These are phyloP conservation scores for Polypedilum pembai DNA, from an alignment of 1,140 invertebrate genomes.

Conservation along the genomic window DNA sequence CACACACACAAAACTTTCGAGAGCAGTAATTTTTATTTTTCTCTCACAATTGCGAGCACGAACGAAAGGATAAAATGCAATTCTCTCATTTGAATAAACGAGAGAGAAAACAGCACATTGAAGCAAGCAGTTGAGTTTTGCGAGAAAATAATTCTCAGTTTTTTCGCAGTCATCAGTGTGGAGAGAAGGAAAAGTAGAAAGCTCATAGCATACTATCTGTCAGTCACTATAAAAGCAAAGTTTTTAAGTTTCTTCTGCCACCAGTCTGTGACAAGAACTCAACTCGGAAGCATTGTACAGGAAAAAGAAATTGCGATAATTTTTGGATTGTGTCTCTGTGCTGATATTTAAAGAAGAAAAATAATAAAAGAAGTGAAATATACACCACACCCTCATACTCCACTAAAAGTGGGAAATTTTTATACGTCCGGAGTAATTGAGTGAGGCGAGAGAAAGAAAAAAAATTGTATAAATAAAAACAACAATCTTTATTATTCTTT, in stretches of 20 bases:
- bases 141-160: neutral
- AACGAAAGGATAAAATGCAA: no score
- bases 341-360: neutral
- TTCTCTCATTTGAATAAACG: no score
- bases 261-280: neutral
- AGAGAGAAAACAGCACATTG: neutral
- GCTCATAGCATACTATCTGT: neutral
- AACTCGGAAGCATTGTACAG: neutral
- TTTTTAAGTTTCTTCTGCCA: neutral
- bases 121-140: neutral
- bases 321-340: neutral
- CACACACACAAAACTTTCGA: neutral
- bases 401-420: no score
- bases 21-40: neutral
- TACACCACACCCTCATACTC: no score
- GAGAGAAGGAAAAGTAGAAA: neutral
- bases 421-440: no score
- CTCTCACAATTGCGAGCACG: no score
- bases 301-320: neutral
- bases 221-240: neutral
- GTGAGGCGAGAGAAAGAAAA: no score
- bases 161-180: neutral
- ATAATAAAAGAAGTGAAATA: no score
- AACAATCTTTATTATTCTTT: no score
- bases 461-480: no score